These are phyloP conservation scores for Lepeophtheirus nordmannii DNA, from an alignment of 2,888 invertebrate genomes.

Conservation along the genomic window DNA sequence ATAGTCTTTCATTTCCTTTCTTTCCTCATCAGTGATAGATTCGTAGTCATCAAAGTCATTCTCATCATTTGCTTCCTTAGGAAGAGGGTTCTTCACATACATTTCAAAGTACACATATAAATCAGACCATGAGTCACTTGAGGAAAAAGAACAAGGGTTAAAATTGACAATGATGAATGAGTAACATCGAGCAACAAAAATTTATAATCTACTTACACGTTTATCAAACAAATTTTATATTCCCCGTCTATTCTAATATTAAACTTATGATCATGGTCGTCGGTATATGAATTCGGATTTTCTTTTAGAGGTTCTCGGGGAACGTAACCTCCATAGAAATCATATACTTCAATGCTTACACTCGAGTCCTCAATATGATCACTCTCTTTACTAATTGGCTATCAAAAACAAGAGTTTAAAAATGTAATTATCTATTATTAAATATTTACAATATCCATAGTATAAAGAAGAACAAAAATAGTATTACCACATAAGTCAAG, in stretches of 20 bases:
- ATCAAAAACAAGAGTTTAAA: neutral
- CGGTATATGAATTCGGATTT: neutral
- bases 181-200: neutral
- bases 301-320: neutral
- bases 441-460: too few species aligned
- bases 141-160: too few species aligned
- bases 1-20: neutral
- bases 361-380: neutral
- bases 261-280: neutral
- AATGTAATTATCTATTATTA: neutral
- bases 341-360: neutral
- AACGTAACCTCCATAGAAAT: neutral
- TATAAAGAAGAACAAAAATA: too few species aligned
- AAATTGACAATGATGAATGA: neutral
- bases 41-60: constrained; percentile 1
- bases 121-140: neutral
- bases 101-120: neutral
- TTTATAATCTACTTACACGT: neutral
- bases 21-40: neutral
- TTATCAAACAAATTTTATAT: neutral
- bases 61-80: neutral
- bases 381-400: neutral
- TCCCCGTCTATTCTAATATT: neutral
- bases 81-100: neutral
- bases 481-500: neutral